Evolutionary conservation across 2,113 vertebrate genomes (phyloP), one percentile per base, ranked within the genome.

Genomic region (Numenius arquata): DNA sequence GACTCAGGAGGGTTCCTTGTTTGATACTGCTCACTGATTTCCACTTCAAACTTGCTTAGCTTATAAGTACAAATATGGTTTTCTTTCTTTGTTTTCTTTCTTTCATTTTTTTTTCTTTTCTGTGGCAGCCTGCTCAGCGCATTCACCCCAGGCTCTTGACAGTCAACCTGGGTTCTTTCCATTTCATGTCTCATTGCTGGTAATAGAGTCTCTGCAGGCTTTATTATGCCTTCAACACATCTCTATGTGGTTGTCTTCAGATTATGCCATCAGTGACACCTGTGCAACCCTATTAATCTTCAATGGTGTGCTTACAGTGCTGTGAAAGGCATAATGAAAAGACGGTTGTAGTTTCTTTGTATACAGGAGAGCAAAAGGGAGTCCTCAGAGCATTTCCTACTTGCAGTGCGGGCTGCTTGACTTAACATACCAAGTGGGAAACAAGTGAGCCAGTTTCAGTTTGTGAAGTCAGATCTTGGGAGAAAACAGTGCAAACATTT

Each of bases 341-440:
- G 56, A 8, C 1, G 1, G 32, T 55, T 65, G n/a, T 45, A 38
- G 40, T 70, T 83, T 63, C 50, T 41, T 43, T 41, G 40, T 66
- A 6, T 43, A 53, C 12, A 53, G 23, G 32, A 84, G 40, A 70
- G 56, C 43, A 84, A 65, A 48, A 43, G 14, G 1, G 15, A 30
- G 34, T 68, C 67, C 52, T 79, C 16, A 2, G 67, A 79, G 72
- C 23, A 6, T 83, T 82, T 72, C 61, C 56, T 34, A 11, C 52
- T 72, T 34, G 5, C 38, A 40, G 0, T 0, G 0, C 9, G 38
- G 47, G 19, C 43, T 73, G 67, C 40, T 68, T 7, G 5, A 15
- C n/a, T 59, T 36, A 34, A 26, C 2, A 1, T 20, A 18, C 0
- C 6, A 43, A 50, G 29, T 30, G 27, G n/a, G 70, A 63, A 84